phyloP scores from a whole-genome alignment of 2,113 vertebrate species.

The Ascaphus truei region DNA sequence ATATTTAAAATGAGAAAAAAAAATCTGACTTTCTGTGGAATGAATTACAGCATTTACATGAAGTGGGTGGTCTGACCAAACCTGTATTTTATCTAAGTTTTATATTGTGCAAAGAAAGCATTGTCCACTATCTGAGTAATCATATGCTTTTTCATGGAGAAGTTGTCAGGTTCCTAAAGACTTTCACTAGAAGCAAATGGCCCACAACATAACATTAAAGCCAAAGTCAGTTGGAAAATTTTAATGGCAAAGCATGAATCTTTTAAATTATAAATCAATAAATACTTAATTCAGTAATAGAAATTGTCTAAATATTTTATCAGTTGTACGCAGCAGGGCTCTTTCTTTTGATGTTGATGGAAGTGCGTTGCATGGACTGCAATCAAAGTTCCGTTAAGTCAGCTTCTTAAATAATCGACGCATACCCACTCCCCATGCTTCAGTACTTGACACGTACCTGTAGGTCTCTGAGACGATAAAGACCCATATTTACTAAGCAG shows the following conservation, averaged over 20 bases:
- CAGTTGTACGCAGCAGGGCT: conserved; percentile 52
- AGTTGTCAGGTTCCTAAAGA: conserved; percentile 27
- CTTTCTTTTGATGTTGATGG: conserved; percentile 49
- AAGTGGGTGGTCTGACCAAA: neutral
- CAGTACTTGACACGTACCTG: neutral
- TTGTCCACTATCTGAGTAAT: neutral
- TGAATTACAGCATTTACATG: no score
- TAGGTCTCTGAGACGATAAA: no score
- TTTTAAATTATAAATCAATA: conserved; percentile 98
- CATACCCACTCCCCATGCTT: neutral
- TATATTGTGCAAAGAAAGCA: neutral
- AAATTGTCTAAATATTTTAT: conserved; percentile 93
- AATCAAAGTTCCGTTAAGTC: conserved; percentile 37
- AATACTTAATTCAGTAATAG: conserved; percentile 98
- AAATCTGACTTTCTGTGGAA: no score
- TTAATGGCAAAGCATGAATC: conserved; percentile 78
- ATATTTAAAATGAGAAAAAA: no score
- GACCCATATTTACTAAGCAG: no score
- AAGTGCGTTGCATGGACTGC: conserved; percentile 38
- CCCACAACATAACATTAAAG: conserved; percentile 63
- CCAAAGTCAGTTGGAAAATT: conserved; percentile 67
- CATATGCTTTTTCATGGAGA: neutral
- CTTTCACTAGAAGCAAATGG: conserved; percentile 67
- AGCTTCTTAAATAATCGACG: neutral
- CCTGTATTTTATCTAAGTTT: neutral